Evolutionary conservation across 2,888 invertebrate genomes (phyloP), one percentile per base, ranked within the genome.

Genomic region (Perizoma flavofasciatum): DNA sequence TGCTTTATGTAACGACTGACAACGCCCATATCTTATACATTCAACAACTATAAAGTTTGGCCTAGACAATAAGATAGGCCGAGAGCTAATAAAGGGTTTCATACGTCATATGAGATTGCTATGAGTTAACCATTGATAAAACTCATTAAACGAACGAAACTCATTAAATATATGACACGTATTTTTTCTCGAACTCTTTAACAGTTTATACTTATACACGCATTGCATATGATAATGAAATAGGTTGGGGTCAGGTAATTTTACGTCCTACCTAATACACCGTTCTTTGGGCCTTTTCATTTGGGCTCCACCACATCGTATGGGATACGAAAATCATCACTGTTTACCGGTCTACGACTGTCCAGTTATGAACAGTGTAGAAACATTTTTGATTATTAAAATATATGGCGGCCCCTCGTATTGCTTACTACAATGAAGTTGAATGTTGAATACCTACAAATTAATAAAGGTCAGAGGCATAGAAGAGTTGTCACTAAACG

Each of bases 11-110:
- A 74, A 46, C 59, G 57, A 74, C 72, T 78, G 82, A 82, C 81
- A 81, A 77, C 64, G 59, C 69, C 76, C 77, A 80, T 85, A 84
- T 83, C 79, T 86, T 80, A 84, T 69, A 74, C 77, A 69, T 81
- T 86, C 79, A 83, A 87, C 77, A 78, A 74, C 74, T 74, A 67
- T 61, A 68, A 67, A 75, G 77, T 77, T 75, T 63, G 72, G 69
- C 67, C 63, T 64, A 65, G 73, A 79, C 75, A 78, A 77, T 81
- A 77, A 72, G 6, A 48, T 57, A 55, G 57, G 6, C 9, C 5
- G 22, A 34, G 57, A 55, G 57, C 41, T 33, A 32, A n/a, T 32
- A 33, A 5, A n/a, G 5, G 4, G 9, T 49, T 48, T 43, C 6
- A n/a, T 22, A 53, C 45, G 7, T 52, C 39, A 52, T 10, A 43